Evolutionary conservation across 2,888 invertebrate species (phyloP), one percentile per base, ranked within the genome.

Genomic region (Nemotelus pantherinus): DNA sequence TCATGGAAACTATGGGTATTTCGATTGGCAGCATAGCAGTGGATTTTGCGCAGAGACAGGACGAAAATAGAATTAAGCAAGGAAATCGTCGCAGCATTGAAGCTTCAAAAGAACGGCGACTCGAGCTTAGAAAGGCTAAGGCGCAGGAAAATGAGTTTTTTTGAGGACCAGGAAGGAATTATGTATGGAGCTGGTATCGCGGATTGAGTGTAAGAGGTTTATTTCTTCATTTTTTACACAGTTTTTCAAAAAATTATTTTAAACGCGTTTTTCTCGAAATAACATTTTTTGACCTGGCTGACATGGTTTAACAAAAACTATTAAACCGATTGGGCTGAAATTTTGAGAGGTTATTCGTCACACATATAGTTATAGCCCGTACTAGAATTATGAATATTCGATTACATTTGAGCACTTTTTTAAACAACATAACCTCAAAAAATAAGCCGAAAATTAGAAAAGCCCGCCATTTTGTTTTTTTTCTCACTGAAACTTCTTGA

Each of bases 151-250:
- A 41, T n/a, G n/a, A n/a, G n/a, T n/a, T 63, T 63, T 63, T 63
- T 63, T 63, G 43, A 65, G n/a, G 47, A 65, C 45, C 65, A 65
- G 65, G 65, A 45, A 45, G 9, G 45, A 65, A 65, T 45, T 41
- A 65, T 45, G 45, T 65, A 65, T 65, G 45, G 65, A 65, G n/a
- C 65, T 45, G 65, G 65, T 41, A 65, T 65, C 45, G 45, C 44
- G 44, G 45, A 65, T 41, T 65, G 65, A 65, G 65, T 47, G 47
- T 45, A 65, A 65, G 10, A 44, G 3, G 5, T 3, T 65, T 44
- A 39, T 65, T 10, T 65, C 65, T 41, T 41, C 4, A 7, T 65
- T 44, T 63, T 63, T 41, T 63, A 4, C 6, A 4, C 6, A 6
- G n/a, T 6, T 43, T 25, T 63, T 41, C 39, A 43, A 63, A 41